A percentile compares a stretch with the other conserved stretches of the same genome.
Evolutionary conservation across 2,888 invertebrate genomes (phyloP).

Genomic region (Lomographa bimaculata): DNA sequence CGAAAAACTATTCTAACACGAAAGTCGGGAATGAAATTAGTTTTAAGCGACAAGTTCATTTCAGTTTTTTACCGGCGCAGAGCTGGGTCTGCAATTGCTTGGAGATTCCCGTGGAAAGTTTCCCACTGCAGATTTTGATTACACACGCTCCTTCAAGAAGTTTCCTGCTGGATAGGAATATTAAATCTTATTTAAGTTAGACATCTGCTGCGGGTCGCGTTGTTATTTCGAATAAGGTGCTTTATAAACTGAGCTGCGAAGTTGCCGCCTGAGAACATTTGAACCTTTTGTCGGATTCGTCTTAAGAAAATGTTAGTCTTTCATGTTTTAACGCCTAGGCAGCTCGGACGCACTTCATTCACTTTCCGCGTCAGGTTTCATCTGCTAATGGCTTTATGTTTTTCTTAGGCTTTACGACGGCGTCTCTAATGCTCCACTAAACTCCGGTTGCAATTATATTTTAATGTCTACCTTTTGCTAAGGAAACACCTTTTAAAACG

Average conservation of each 20-base stretch:
- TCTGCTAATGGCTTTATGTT: slow-evolving; percentile 46
- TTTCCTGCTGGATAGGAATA: slow-evolving; percentile 79
- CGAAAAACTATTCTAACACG: slow-evolving; percentile 76
- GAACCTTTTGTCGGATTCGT: slow-evolving; percentile 54
- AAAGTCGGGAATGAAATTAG: slow-evolving; percentile 80
- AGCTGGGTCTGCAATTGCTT: slow-evolving; percentile 71
- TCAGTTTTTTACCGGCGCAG: slow-evolving; percentile 68
- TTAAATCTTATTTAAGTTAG: slow-evolving; percentile 84
- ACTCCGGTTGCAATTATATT: slow-evolving; percentile 49
- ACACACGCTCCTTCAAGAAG: slow-evolving; percentile 80
- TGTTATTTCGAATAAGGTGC: slow-evolving; percentile 81
- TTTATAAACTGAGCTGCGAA: slow-evolving; percentile 68
- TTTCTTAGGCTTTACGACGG: slow-evolving; percentile 38
- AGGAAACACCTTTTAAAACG: slow-evolving; percentile 47
- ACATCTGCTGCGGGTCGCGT: slow-evolving; percentile 74
- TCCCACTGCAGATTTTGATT: slow-evolving; percentile 80
- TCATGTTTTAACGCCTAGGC: slow-evolving; percentile 42
- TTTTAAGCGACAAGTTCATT: slow-evolving; percentile 82
- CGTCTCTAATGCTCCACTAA: slow-evolving; percentile 33
- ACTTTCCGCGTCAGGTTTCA: slow-evolving; percentile 42
- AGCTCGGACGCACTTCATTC: slow-evolving; percentile 40
- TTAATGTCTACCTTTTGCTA: slow-evolving; percentile 17
- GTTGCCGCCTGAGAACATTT: slow-evolving; percentile 55
- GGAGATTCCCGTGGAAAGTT: slow-evolving; percentile 74
- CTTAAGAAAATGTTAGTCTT: slow-evolving; percentile 48